Evolutionary conservation across 1,140 invertebrate genomes (phyloP).

Genomic region (Cotesia typhae): DNA sequence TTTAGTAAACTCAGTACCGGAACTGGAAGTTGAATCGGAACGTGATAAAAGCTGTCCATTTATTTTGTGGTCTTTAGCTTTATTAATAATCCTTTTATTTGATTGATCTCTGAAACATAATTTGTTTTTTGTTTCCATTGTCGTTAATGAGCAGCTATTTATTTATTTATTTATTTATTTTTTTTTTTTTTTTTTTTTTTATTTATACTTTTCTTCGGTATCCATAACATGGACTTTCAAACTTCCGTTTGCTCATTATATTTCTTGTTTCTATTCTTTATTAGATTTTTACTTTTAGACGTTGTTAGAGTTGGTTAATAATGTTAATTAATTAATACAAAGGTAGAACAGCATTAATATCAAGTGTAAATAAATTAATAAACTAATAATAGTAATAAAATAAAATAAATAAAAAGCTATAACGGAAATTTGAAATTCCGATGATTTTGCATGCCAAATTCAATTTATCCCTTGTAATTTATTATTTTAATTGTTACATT

Average conservation of each 20-base stretch:
- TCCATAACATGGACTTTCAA: constrained; percentile 2
- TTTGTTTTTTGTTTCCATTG: constrained; percentile 1
- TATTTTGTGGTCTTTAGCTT: background rate
- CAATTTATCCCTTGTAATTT: background rate
- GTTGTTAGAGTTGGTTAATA: no score
- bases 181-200: background rate
- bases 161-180: background rate
- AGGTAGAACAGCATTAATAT: background rate
- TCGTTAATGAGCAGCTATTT: background rate
- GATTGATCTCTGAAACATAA: constrained; percentile 27
- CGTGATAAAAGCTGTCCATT: constrained; percentile 15
- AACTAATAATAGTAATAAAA: background rate
- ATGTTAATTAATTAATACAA: background rate
- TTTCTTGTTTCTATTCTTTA: no score
- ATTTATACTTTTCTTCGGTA: constrained; percentile 18
- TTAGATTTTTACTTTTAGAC: no score
- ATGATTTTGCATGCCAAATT: constrained; percentile 16
- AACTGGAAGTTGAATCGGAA: constrained; percentile 40
- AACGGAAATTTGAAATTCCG: constrained; percentile 36
- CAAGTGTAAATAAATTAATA: constrained; percentile 10
- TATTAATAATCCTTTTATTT: constrained; percentile 32
- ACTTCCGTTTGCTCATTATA: no score
- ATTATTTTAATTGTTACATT: no score
- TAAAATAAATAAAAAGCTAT: constrained; percentile 1
- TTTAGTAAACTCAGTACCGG: constrained; percentile 46